A percentile compares a stretch with the other conserved stretches of the same genome.
phyloP scores from a whole-genome alignment of 1,140 invertebrate species.

The Dendrolimus punctatus region DNA sequence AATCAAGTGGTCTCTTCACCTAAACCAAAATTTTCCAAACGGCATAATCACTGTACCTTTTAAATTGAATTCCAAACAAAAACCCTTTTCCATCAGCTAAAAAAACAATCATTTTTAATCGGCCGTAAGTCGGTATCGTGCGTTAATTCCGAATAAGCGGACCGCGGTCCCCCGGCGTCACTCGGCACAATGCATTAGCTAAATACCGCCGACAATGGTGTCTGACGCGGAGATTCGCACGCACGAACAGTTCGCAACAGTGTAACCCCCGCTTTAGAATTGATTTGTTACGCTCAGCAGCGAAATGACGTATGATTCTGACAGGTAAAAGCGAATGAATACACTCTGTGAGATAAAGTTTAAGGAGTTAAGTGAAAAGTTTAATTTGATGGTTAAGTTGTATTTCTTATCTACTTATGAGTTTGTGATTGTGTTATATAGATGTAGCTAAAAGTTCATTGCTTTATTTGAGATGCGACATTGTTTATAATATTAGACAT shows the following conservation, averaged over 20 bases:
- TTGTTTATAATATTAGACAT: too few species aligned
- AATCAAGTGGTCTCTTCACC: too few species aligned
- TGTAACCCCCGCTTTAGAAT: slow-evolving; percentile 26
- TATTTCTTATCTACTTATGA: too few species aligned
- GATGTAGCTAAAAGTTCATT: too few species aligned
- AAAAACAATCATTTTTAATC: slow-evolving; percentile 26
- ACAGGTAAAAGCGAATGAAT: neutral
- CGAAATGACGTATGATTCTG: slow-evolving; percentile 4
- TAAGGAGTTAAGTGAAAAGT: neutral
- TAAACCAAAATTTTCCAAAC: too few species aligned
- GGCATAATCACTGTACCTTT: slow-evolving; percentile 1
- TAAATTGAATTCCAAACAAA: slow-evolving; percentile 5
- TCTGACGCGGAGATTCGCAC: slow-evolving; percentile 31
- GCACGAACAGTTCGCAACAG: slow-evolving; percentile 29
- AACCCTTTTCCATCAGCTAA: slow-evolving; percentile 5
- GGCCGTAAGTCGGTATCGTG: slow-evolving; percentile 12
- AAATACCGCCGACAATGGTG: slow-evolving; percentile 33
- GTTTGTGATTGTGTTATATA: too few species aligned
- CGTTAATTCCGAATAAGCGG: neutral
- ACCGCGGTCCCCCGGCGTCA: slow-evolving; percentile 15
- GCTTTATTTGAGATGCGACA: too few species aligned
- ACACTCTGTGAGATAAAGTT: neutral
- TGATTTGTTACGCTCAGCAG: slow-evolving; percentile 5
- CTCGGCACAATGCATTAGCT: slow-evolving; percentile 27
- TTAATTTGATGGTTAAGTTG: too few species aligned